A percentile compares a stretch with the other conserved stretches of the same genome.
These are phyloP conservation scores for Limnodromus scolopaceus DNA, from an alignment of 2,797 vertebrate species.

Conservation along the genomic window DNA sequence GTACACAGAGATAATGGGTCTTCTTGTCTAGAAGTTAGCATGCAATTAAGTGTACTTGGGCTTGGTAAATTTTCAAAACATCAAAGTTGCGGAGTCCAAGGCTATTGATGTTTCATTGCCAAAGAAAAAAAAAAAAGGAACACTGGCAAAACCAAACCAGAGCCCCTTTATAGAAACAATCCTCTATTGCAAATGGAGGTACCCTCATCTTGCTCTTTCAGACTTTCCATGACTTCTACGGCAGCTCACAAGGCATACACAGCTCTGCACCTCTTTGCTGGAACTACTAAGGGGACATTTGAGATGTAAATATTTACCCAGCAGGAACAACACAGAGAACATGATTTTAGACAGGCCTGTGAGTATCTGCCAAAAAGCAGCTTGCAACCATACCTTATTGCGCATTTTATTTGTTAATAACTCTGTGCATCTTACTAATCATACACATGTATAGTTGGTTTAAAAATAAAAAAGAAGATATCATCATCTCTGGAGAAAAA, in stretches of 20 bases:
- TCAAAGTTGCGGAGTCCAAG: not conserved
- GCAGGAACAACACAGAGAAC: not conserved
- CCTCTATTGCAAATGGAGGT: not conserved
- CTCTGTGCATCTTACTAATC: not conserved
- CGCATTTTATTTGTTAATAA: not conserved
- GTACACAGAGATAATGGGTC: not conserved
- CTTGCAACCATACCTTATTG: not conserved
- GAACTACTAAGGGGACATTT: not conserved
- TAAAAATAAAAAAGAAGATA: no score
- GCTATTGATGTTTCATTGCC: not conserved
- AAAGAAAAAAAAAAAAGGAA: no score
- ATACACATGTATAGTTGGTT: not conserved
- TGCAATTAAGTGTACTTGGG: not conserved
- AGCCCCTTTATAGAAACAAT: not conserved
- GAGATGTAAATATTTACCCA: conserved; percentile 15
- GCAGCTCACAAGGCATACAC: not conserved
- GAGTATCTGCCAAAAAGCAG: not conserved
- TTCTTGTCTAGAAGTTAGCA: not conserved
- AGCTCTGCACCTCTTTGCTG: not conserved
- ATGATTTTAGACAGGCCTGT: not conserved
- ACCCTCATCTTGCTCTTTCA: not conserved
- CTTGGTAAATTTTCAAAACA: not conserved
- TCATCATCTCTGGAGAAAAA: not conserved
- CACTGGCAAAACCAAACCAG: not conserved
- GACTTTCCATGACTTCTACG: not conserved